phyloP scores from a whole-genome alignment of 2,113 vertebrate genomes.

The Plecotus auritus region DNA sequence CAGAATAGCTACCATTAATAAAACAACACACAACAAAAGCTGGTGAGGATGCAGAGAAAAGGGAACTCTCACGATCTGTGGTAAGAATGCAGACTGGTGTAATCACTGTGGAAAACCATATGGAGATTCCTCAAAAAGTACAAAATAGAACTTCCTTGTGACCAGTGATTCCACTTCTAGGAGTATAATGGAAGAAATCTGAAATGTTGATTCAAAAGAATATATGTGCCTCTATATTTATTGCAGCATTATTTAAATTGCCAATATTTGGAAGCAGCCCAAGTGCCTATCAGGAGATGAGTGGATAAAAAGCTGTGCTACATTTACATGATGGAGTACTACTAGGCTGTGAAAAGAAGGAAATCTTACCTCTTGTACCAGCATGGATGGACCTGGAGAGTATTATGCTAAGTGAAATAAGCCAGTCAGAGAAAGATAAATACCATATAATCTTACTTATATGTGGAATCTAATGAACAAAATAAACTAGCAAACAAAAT shows the following conservation, averaged over 20 bases:
- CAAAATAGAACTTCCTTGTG: background rate
- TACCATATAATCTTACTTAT: background rate
- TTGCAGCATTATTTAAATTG: background rate
- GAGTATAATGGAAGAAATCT: background rate
- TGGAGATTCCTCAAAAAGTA: background rate
- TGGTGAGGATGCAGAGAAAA: background rate
- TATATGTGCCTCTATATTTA: background rate
- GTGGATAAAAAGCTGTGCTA: background rate
- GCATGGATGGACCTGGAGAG: background rate
- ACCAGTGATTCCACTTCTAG: background rate
- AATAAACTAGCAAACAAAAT: background rate
- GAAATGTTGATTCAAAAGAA: background rate
- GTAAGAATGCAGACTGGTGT: background rate
- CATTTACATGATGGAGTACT: background rate
- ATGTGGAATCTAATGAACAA: background rate
- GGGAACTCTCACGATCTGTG: background rate
- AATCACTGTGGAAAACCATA: background rate
- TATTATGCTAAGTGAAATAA: background rate
- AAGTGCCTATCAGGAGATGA: background rate
- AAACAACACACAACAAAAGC: background rate
- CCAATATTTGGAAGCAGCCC: background rate
- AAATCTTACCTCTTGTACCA: background rate
- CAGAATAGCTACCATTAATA: background rate
- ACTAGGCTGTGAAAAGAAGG: background rate
- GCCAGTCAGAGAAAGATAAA: background rate